Evolutionary conservation across 2,797 vertebrate species (phyloP), one percentile per base, ranked within the genome.

Genomic region (Dryobates pubescens): DNA sequence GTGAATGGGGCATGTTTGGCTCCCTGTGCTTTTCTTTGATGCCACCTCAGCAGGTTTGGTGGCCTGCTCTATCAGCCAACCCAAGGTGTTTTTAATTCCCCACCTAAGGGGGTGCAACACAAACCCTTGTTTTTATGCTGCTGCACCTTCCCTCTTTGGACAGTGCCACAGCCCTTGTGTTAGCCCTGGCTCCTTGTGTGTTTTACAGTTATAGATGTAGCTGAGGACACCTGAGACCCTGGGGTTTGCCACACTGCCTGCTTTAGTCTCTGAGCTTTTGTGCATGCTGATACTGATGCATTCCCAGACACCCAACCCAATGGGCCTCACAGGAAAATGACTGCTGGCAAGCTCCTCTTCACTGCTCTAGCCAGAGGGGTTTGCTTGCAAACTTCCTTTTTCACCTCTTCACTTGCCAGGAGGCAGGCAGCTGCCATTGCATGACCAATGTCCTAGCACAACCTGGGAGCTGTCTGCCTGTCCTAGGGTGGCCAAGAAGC

Each of bases 261-360:
- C 58, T 70, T 11, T 32, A 26, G 19, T 53, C 53, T 76, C 82
- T 64, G 70, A 27, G 29, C 9, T 65, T 47, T 36, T 56, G 17
- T 80, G 53, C 27, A 45, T 41, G 12, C 12, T 26, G 38, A 29
- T 75, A 36, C 30, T 17, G 24, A 45, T 51, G 51, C 0, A 0
- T 78, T 69, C 51, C 62, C 68, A 86, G 77, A 30, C 36, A 30
- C 45, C 6, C 36, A 77, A 24, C 26, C 22, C 62, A 69, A 58
- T 0, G 1, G 34, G 13, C 6, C 7, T 64, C 29, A 36, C 20
- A 18, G 63, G 43, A 53, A 1, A 3, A 36, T 14, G 32, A 17
- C 57, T 70, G 19, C 45, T 90, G 53, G 13, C 23, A 61, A 82
- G 23, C 22, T 64, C 18, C 62, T 53, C 45, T 47, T 64, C 67